Evolutionary conservation across 1,140 invertebrate species (phyloP), one percentile per base, ranked within the genome.

Genomic region (Procambarus clarkii): DNA sequence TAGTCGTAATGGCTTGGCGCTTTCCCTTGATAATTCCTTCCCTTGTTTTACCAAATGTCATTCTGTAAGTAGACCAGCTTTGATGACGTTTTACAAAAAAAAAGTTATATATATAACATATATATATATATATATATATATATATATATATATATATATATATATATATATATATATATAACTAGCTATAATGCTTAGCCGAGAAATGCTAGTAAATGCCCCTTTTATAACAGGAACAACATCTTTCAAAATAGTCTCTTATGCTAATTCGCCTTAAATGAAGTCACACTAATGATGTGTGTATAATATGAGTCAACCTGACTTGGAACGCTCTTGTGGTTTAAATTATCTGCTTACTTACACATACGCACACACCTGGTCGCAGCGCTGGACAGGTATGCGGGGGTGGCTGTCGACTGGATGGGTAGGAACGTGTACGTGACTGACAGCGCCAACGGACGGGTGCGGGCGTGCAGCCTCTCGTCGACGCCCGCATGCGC

Each of bases 71-170:
- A 34, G 34, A 34, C 34, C 34, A 34, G 34, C 34, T 34, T 34
- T 34, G 34, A 34, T 34, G 34, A 34, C 0, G 34, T 34, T 34
- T 34, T 34, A 34, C n/a, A n/a, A n/a, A n/a, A n/a, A n/a, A n/a
- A n/a, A n/a, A n/a, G n/a, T n/a, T n/a, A n/a, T n/a, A n/a, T n/a
- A n/a, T n/a, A n/a, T n/a, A n/a, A n/a, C n/a, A n/a, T n/a, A n/a
- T n/a, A n/a, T n/a, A n/a, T 76, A 76, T 76, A 76, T 76, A 76
- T 76, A 76, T 76, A 76, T 76, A 76, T 76, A 76, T 76, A 76
- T 58, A 58, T 58, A 58, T 58, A 58, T 58, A 58, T 58, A 58
- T 58, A 58, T 58, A 58, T 76, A 76, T 76, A 76, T 76, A 76
- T 76, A 76, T 76, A 76, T 76, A 76, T 76, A 76, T 76, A 76